A percentile compares a stretch with the other conserved stretches of the same genome.
These are phyloP conservation scores for Parthenolecanium corni DNA, from an alignment of 2,888 invertebrate species.

Conservation along the genomic window DNA sequence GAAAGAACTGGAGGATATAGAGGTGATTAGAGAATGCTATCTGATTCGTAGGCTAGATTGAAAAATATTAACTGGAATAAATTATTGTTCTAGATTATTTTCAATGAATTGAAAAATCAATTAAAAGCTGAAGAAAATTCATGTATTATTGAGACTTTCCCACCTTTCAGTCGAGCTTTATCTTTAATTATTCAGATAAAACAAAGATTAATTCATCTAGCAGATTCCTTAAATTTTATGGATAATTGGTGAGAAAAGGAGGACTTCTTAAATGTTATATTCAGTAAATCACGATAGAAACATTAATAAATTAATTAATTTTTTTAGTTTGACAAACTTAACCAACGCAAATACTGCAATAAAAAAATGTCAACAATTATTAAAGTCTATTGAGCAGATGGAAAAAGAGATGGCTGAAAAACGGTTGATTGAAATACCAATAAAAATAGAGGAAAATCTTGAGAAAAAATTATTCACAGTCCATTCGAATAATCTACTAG, in stretches of 20 bases:
- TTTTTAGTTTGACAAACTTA: background rate
- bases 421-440: constrained; percentile 13
- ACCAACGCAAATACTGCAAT: background rate
- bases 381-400: constrained; percentile 1
- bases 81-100: background rate
- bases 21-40: constrained; percentile 39
- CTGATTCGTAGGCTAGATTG: background rate
- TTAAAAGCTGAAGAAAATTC: background rate
- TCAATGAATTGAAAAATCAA: background rate
- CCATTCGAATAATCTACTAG: constrained; percentile 6
- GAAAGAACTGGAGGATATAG: constrained; percentile 52
- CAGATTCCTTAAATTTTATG: constrained; percentile 17
- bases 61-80: background rate
- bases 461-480: constrained; percentile 10
- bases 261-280: too few species aligned
- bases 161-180: constrained; percentile 14
- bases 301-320: too few species aligned
- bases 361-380: constrained; percentile 11
- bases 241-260: constrained; percentile 14
- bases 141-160: background rate
- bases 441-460: constrained; percentile 16
- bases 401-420: constrained; percentile 12
- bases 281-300: background rate
- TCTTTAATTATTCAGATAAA: constrained; percentile 16
- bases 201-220: background rate